phyloP scores from a whole-genome alignment of 53 echinoderm and acorn worm species.

The Arbacia lixula region DNA sequence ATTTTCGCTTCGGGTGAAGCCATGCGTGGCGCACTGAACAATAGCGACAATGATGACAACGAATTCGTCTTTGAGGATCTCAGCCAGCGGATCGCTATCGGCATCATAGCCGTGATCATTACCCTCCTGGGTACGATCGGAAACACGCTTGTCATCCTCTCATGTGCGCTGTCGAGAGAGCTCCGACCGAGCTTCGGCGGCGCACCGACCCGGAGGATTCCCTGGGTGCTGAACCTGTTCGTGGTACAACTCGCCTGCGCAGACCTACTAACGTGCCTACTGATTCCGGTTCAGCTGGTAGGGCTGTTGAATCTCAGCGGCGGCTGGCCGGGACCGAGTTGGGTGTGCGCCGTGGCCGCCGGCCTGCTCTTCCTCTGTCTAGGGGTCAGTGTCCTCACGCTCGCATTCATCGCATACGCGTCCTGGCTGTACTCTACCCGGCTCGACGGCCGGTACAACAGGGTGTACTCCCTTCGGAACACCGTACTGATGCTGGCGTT shows the following conservation, averaged over 20 bases:
- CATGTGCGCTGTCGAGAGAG: no score
- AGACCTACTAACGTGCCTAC: conserved; percentile 67
- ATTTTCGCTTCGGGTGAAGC: no score
- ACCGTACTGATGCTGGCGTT: conserved; percentile 50
- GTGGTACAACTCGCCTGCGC: conserved; percentile 68
- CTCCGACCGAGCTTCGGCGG: no score
- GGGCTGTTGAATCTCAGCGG: conserved; percentile 60
- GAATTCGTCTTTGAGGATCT: no score
- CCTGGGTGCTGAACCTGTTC: no score
- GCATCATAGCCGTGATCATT: no score
- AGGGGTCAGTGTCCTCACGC: conserved; percentile 43
- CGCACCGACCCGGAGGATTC: no score
- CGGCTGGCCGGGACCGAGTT: conserved; percentile 59
- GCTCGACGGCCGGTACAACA: conserved; percentile 12
- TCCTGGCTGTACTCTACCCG: conserved; percentile 48
- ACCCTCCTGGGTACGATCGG: no score
- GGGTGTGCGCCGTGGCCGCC: conserved; percentile 35
- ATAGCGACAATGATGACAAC: no score
- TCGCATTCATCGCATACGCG: conserved; percentile 64
- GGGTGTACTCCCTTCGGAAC: conserved; percentile 51
- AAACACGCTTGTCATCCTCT: no score
- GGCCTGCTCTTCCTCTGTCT: conserved; percentile 39
- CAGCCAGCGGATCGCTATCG: no score
- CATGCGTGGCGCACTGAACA: no score
- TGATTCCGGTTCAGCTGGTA: conserved; percentile 54